Base-by-base conservation (phyloP, 2,113 vertebrate species). In the Tyrannus savana region DNA sequence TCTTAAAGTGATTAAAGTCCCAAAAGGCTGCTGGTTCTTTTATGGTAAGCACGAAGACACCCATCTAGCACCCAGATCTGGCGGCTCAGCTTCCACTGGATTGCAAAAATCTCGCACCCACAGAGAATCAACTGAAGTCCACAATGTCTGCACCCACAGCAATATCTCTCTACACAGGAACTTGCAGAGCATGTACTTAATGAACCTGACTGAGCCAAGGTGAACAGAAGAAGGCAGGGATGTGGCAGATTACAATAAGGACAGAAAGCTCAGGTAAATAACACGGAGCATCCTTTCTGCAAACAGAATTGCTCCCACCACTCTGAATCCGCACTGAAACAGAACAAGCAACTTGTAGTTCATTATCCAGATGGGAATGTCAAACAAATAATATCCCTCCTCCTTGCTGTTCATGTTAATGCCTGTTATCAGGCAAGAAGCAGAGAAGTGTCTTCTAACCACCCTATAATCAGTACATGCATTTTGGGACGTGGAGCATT, bases 341-440 rank as follows among this genome's bases (percentile, higher is more conserved):
- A 91, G 71, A 87, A 73, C 44, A 58, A 79, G 42, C 49, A 84
- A 81, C 73, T 72, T 87, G 60, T 58, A 68, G 74, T 4, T 94
- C 72, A 66, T 89, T 94, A 96, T 56, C 58, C 84, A 90, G 84
- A 91, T 75, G 46, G 71, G 72, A 84, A 89, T 42, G 42, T 68
- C 78, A 80, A 33, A 88, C 74, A 83, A 87, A 80, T 73, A 89
- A 87, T 21, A 64, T 11, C 80, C 23, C 42, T 91, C 46, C 80
- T 85, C 78, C 82, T 79, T 76, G 47, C 30, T 76, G 67, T 66
- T 91, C 77, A 66, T 22, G 41, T 49, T 94, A 94, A 92, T 89
- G 63, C 37, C 91, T 94, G 67, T 84, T 94, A 94, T 85, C 93
- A 95, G 71, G 41, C 44, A 60, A 89, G 87, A 87, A 39, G 0